Evolutionary conservation across 2,797 vertebrate species (phyloP).

Genomic region (Bradypodion pumilum): DNA sequence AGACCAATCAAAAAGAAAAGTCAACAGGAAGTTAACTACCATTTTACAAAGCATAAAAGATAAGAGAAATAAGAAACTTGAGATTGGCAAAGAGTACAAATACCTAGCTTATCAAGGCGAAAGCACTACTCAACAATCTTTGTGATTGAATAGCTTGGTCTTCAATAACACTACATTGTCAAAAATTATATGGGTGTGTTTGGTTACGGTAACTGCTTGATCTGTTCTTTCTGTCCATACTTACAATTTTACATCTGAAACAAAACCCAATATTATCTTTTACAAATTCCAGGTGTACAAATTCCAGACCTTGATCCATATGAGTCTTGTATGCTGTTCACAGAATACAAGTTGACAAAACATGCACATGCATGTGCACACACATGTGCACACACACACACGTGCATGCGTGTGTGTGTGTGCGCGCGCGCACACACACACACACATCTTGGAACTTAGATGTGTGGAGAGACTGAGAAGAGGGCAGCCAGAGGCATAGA

Average conservation of each 20-base stretch:
- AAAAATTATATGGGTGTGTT: background rate
- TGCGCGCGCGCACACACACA: no score
- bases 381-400: no score
- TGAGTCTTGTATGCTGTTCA: background rate
- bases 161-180: background rate
- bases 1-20: conserved; percentile 56
- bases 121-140: background rate
- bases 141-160: background rate
- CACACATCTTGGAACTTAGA: no score
- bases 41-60: background rate
- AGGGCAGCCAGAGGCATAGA: no score
- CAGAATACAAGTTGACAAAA: background rate
- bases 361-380: background rate
- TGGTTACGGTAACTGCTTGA: background rate
- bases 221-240: no score
- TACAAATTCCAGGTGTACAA: background rate
- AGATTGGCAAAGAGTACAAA: background rate
- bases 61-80: background rate
- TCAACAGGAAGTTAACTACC: background rate
- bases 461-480: no score
- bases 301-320: background rate
- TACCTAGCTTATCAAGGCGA: background rate
- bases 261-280: background rate
- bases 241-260: no score
- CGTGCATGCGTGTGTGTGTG: no score